Evolutionary conservation across 2,888 invertebrate species (phyloP), one percentile per base, ranked within the genome.

Genomic region (Phalera bucephala): DNA sequence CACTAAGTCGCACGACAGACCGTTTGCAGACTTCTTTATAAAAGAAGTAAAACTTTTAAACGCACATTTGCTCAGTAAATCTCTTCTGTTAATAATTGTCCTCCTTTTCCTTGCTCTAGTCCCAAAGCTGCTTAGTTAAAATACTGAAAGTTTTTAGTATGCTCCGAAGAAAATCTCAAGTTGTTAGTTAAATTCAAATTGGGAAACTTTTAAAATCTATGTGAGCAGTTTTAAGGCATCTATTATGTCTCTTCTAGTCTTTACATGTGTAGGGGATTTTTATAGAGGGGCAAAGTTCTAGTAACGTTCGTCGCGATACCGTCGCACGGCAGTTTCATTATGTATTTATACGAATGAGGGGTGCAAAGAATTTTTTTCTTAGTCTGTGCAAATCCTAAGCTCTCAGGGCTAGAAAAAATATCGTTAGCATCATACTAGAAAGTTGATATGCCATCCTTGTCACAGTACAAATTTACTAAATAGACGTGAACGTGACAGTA

Each of bases 181-280:
- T 81, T 80, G 80, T 81, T 80, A 83, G 83, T 81, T 81, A 85
- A 83, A 86, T 85, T 85, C 78, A 84, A 85, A 86, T 86, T 84
- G 81, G 80, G 75, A 80, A 86, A 86, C 77, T 86, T 86, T 75
- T 66, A 48, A 73, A 84, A 86, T 86, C 84, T 83, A 86, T 83
- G n/a, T n/a, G n/a, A n/a, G n/a, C n/a, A n/a, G n/a, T n/a, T n/a
- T n/a, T 76, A 79, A 80, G 74, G 62, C 75, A 60, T 64, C 78
- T 72, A 82, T 83, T 80, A 79, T 80, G 79, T 79, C 77, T 56
- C 60, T 59, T 66, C 59, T 62, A 64, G 67, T 63, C 64, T 64
- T 70, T 71, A 77, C 78, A 71, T 65, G 60, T 67, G 62, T 64
- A 46, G 44, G 38, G 34, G 55, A 49, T 48, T 42, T 41, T 14